Conservation (phyloP, 2,797 vertebrate species). For the Acanthurus tractus region DNA sequence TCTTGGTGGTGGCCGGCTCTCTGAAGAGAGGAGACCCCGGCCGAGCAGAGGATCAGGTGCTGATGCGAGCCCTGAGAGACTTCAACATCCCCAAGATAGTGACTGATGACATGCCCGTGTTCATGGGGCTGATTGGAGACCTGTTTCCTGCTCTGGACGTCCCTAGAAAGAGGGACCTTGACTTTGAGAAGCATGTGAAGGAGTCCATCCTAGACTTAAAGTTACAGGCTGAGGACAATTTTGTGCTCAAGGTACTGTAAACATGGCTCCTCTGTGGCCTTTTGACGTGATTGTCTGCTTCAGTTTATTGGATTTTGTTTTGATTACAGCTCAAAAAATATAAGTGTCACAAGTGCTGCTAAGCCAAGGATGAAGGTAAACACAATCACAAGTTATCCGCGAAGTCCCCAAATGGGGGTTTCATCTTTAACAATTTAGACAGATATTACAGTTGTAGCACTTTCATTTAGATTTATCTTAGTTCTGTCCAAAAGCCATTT, state of each 20-base stretch:
- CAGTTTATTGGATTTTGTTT: slow-evolving; percentile 50
- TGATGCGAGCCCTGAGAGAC: slow-evolving; percentile 95
- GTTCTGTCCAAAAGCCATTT: slow-evolving; percentile 77
- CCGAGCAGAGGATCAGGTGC: slow-evolving; percentile 93
- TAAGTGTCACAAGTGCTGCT: slow-evolving; percentile 6
- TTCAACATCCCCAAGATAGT: slow-evolving; percentile 97
- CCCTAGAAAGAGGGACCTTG: slow-evolving; percentile 89
- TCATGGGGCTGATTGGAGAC: slow-evolving; percentile 94
- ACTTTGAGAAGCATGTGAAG: slow-evolving; percentile 90
- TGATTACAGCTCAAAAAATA: slow-evolving; percentile 46
- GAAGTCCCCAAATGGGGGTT: slow-evolving; percentile 50
- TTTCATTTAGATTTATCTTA: slow-evolving; percentile 77
- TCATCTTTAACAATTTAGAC: slow-evolving; percentile 72
- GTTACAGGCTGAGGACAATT: slow-evolving; percentile 95
- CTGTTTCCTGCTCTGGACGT: slow-evolving; percentile 94
- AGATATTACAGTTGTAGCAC: slow-evolving; percentile 73
- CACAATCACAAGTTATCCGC: slow-evolving; percentile 59
- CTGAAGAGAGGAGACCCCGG: slow-evolving; percentile 92
- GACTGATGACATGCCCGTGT: slow-evolving; percentile 94
- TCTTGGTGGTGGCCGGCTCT: slow-evolving; percentile 94
- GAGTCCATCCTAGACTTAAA: slow-evolving; percentile 91
- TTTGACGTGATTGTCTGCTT: slow-evolving; percentile 9
- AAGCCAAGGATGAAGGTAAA: slow-evolving; percentile 50
- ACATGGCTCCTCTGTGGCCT: background rate
- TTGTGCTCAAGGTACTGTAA: slow-evolving; percentile 93